Base-by-base conservation (phyloP, 1,140 invertebrate genomes). In the Nasonia vitripennis region DNA sequence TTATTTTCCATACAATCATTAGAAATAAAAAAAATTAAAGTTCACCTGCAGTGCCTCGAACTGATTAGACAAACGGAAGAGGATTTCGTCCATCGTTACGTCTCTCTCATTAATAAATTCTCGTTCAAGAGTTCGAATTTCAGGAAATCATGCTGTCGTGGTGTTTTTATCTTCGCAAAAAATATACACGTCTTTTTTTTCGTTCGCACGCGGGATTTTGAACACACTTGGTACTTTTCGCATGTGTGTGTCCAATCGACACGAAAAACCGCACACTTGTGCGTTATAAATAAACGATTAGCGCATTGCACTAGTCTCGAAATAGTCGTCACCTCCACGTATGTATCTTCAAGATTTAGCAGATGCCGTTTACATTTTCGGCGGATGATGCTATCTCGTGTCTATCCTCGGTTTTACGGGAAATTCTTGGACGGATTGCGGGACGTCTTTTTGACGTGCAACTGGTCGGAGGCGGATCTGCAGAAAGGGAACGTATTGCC, bases 231-330 rank as follows among this genome's bases (percentile, higher is more conserved):
- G 55, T 34, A 34, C 62, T 77, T 41, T 45, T 83, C 31, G 55
- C 81, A 23, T 75, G 70, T 41, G 70, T 41, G 23, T 51, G 37
- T 87, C 83, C 79, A 48, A 87, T 86, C 74, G 27, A 37, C 83
- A 86, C 86, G 83, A 11, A 89, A 91, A 92, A 88, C 88, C 86
- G 88, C 84, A 89, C 88, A 86, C 86, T 85, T 86, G 86, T 87
- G 91, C 88, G 70, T 67, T 93, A 93, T 92, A 93, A 93, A 93
- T 93, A 93, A 92, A 89, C 86, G 89, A 90, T 92, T 91, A 92
- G 91, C 89, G 87, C 90, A 92, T 90, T 88, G 87, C 86, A 71
- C 89, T 88, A 70, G 81, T 90, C 88, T 91, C 86, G 83, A 91
- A 93, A 92, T 92, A 92, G 91, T 91, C 83, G 86, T 87, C 62